Base-by-base conservation (phyloP, 2,888 invertebrate species). In the Ectemnius continuus region DNA sequence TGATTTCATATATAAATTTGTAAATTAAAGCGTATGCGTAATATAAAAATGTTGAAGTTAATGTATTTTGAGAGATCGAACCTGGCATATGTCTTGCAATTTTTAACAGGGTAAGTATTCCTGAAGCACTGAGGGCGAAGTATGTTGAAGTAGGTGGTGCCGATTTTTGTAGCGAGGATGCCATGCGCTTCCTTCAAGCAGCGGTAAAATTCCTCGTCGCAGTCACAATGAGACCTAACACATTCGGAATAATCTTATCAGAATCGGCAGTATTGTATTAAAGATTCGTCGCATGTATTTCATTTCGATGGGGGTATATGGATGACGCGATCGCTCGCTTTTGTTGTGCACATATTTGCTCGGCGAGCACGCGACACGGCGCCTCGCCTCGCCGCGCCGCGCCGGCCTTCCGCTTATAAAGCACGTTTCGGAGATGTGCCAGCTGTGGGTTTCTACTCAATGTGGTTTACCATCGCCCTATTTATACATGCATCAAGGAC, bases 111-210 rank as follows among this genome's bases (percentile, higher is more conserved):
- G 78, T 86, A 83, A 18, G 83, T 74, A 78, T 78, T 91, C 91
- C 91, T 91, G 66, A 95, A 95, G 89, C 96, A 96, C 87, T 95
- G 94, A 0, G 95, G 95, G 0, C 94, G 93, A 56, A 96, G 91
- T 76, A 96, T 91, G 85, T 95, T 95, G 91, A 96, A 96, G 91
- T 95, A 96, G 0, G 95, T 94, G 36, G 93, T 91, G 0, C 95
- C 95, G 59, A 95, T 93, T 88, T 94, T 93, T 0, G 91, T 91
- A 0, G 94, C 92, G 2, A 94, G 91, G 68, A 93, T 75, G 0
- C 92, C 92, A 79, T 91, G 91, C 61, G 92, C 93, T 64, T 92
- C 91, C 71, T 93, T 93, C 67, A 96, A 92, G 82, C 96, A 96
- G 0, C 92, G 89, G 20, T 94, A 93, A 90, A 96, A 96, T 81